Conservation (phyloP, 1,140 invertebrate genomes). For the Drosophila lacertosa region DNA sequence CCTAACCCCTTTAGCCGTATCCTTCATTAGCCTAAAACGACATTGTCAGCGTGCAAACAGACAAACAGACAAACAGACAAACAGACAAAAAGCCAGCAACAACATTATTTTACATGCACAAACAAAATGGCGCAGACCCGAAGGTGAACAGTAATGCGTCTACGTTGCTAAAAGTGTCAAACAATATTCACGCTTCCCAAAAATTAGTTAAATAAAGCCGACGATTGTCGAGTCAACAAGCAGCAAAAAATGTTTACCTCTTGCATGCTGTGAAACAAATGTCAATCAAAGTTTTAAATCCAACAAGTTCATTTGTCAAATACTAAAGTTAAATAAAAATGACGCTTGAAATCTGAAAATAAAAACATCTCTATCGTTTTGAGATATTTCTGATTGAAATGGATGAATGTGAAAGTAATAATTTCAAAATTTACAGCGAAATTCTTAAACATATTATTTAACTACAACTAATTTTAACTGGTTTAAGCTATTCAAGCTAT, state of each 20-base stretch:
- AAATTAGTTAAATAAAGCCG: constrained; percentile 15
- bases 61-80: constrained; percentile 39
- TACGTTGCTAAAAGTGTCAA: constrained; percentile 34
- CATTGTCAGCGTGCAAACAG: constrained; percentile 28
- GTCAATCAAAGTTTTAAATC: background rate
- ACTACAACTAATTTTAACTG: no score
- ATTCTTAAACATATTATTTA: no score
- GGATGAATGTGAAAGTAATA: no score
- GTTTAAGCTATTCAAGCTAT: no score
- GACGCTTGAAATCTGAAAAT: background rate
- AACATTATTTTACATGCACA: constrained; percentile 76
- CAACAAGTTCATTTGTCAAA: background rate
- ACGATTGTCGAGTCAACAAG: constrained; percentile 19
- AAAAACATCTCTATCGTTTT: no score
- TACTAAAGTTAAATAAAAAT: background rate
- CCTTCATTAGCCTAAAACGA: constrained; percentile 61
- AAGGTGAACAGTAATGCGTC: constrained; percentile 61
- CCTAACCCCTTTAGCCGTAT: background rate
- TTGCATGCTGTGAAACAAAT: background rate
- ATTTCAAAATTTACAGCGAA: no score
- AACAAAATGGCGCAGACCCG: constrained; percentile 54
- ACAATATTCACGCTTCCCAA: constrained; percentile 14
- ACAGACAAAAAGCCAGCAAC: constrained; percentile 56
- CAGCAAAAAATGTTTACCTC: background rate
- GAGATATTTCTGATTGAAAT: no score